These are phyloP conservation scores for Natator depressus DNA, from an alignment of 2,113 vertebrate genomes.

Conservation along the genomic window DNA sequence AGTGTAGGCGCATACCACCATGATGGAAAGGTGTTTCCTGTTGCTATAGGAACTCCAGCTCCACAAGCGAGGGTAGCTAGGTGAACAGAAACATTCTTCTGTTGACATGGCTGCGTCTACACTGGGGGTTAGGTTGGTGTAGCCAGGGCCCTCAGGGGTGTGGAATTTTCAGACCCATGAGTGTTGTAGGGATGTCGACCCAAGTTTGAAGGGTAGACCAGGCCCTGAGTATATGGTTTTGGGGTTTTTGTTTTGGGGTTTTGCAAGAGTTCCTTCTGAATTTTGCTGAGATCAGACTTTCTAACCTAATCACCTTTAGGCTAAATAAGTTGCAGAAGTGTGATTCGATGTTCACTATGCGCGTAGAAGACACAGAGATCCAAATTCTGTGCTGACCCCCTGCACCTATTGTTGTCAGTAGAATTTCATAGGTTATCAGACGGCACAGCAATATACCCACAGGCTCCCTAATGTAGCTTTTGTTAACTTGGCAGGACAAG, in stretches of 20 bases:
- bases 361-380: neutral
- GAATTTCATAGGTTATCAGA: neutral
- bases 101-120: too few species aligned
- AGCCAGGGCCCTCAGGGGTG: too few species aligned
- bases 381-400: neutral
- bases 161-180: too few species aligned
- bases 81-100: too few species aligned
- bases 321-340: neutral
- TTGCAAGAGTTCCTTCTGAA: neutral
- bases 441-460: neutral
- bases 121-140: too few species aligned
- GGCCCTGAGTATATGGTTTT: neutral
- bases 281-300: neutral
- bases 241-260: neutral
- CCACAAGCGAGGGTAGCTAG: too few species aligned
- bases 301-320: neutral
- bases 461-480: neutral
- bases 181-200: too few species aligned
- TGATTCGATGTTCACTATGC: neutral
- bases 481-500: neutral
- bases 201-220: neutral
- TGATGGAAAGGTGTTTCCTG: too few species aligned
- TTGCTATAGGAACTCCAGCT: too few species aligned
- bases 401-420: neutral
- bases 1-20: too few species aligned